Evolutionary conservation across 1,140 invertebrate species (phyloP), one percentile per base, ranked within the genome.

Genomic region (Chymomyza costata): DNA sequence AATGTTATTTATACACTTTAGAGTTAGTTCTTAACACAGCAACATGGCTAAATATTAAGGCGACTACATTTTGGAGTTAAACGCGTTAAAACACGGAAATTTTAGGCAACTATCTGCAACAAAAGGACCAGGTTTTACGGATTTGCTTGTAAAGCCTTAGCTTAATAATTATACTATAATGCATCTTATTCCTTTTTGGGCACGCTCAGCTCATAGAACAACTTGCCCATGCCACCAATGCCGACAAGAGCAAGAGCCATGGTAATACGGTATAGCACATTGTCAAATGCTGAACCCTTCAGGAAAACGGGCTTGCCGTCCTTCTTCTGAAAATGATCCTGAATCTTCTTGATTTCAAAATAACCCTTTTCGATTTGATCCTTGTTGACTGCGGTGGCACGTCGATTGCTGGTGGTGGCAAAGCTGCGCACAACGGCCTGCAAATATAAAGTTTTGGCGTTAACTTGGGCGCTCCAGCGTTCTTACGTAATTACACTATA

Each of bases 221-320:
- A 65, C 55, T 84, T 84, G 21, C 52, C 57, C 64, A 84, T 84
- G 73, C 71, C 73, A 16, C 71, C 71, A 31, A 89, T 28, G 3
- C 89, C 89, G 41, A 86, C 37, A 8, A 67, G 65, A 59, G 86
- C 86, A 0, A 86, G 30, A 8, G 71, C 64, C 34, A 89, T 14
- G 15, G 89, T 91, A 10, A 86, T n/a, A 10, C 81, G 82, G 60
- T 88, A 90, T 0, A 91, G 54, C 17, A 90, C 58, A 59, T 86
- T 87, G 65, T 92, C 90, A 2, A 71, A 56, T 1, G 85, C 58
- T 11, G 90, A 91, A 15, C 86, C 85, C 85, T 92, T 92, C 28
- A 92, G 71, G 82, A 88, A 90, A 18, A 91, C 84, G n/a, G 90
- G 90, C 58, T 87, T 80, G 43, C 88, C 89, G 80, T 91, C 88